Evolutionary conservation across 2,113 vertebrate species (phyloP).

Genomic region (Phalacrocorax brasilianus): DNA sequence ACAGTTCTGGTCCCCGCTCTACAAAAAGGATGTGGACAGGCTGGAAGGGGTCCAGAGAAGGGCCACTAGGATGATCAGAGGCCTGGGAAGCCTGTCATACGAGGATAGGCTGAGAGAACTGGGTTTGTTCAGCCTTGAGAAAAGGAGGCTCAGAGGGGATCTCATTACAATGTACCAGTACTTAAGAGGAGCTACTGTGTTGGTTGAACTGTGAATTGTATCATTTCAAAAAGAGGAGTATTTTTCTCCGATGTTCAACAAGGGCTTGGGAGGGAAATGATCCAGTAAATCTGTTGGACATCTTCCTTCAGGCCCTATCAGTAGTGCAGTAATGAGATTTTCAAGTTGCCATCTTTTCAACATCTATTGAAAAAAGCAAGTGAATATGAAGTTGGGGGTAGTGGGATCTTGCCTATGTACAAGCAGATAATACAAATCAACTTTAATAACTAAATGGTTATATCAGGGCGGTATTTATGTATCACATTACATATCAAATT

Average conservation of each 20-base stretch:
- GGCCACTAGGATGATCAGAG: no score
- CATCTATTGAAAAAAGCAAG: neutral
- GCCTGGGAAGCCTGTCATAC: no score
- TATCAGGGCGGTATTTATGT: neutral
- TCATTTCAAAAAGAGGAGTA: neutral
- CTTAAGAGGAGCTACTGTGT: accelerated
- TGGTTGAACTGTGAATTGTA: neutral
- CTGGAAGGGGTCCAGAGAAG: no score
- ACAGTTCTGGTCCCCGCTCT: no score
- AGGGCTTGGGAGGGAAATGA: neutral
- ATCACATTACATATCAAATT: neutral
- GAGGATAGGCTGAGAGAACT: no score
- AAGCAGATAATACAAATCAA: neutral
- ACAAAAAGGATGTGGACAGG: no score
- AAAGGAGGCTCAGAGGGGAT: no score
- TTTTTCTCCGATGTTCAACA: neutral
- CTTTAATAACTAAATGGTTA: neutral
- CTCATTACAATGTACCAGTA: no score
- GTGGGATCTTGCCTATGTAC: neutral
- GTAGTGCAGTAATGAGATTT: neutral
- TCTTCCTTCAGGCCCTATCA: neutral
- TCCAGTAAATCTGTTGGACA: neutral
- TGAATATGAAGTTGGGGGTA: neutral
- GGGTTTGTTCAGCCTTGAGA: no score
- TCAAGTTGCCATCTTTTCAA: neutral